Evolutionary conservation across 2,888 invertebrate species (phyloP), one percentile per base, ranked within the genome.

Genomic region (Gonocerus acuteangulatus): DNA sequence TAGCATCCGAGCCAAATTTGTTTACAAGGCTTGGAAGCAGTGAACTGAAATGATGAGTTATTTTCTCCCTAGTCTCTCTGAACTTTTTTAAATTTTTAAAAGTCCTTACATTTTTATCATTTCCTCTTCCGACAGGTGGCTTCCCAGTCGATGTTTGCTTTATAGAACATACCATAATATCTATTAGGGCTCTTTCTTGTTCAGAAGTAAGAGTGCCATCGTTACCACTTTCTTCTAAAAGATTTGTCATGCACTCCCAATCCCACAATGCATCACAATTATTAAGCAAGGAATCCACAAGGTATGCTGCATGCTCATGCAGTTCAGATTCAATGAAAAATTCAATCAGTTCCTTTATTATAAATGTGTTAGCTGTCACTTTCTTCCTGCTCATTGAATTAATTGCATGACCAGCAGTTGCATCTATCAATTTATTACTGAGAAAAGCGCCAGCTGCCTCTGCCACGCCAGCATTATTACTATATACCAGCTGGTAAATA

Each of bases 171-270:
- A 93, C 92, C 95, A 99, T 95, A 68, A 99, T 86, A 78, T 93
- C 92, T 70, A 99, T 96, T 49, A 99, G 79, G 66, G 92, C 92
- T 0, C 94, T 91, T 77, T 99, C 97, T 77, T 95, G 95, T 64
- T 92, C 81, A 75, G 95, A 94, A 75, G 95, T 94, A 58, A 97
- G 78, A 19, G 90, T 84, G 0, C 94, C 95, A 0, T 95, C 87
- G 73, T 95, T 96, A 76, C 96, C 95, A 0, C 94, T 95, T 0
- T 95, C 87, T 73, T 96, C 96, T 69, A 99, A 77, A 69, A 99
- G 78, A 77, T 97, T 97, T 0, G 95, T 95, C 97, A 99, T 99
- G 74, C 96, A 95, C 75, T 95, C 95, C 97, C 97, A 99, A 77
- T 99, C 99, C 76, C 95, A 96, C 83, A 99, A 92, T 95, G 99